Conservation (phyloP, 2,888 invertebrate genomes). For the Dasysyrphus tricinctus region DNA sequence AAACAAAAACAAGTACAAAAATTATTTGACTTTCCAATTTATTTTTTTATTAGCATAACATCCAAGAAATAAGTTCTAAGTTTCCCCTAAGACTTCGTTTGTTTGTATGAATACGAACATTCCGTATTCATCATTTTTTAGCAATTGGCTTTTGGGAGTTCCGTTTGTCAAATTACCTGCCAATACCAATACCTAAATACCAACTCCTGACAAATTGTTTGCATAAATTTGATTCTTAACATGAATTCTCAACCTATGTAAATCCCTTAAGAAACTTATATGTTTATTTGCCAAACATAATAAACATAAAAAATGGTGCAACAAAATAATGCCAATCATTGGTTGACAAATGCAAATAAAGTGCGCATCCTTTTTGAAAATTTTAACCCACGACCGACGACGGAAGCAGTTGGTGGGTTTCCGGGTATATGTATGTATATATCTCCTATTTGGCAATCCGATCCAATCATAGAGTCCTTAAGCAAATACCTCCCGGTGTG, state of each 20-base stretch:
- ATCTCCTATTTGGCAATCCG: constrained; percentile 51
- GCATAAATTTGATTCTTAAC: constrained; percentile 21
- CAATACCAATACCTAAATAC: neutral
- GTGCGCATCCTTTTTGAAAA: constrained; percentile 32
- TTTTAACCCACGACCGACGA: constrained; percentile 15
- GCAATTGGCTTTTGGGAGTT: neutral
- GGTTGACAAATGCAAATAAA: constrained; percentile 35
- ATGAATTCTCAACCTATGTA: neutral
- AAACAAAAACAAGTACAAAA: no score
- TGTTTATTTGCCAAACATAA: constrained; percentile 26
- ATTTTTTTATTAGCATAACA: no score
- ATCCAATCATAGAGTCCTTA: constrained; percentile 68
- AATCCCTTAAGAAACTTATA: constrained; percentile 23
- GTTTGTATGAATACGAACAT: neutral
- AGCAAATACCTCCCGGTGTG: constrained; percentile 54
- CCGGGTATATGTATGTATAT: neutral
- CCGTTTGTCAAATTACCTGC: neutral
- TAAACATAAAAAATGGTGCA: constrained; percentile 35
- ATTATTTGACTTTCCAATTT: no score
- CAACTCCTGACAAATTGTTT: constrained; percentile 1
- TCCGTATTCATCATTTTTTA: neutral
- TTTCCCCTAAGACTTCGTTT: neutral
- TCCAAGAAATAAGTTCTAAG: neutral
- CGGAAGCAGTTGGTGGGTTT: constrained; percentile 9
- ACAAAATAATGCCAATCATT: constrained; percentile 36